phyloP scores from a whole-genome alignment of 2,113 vertebrate genomes.

The Tyto alba region DNA sequence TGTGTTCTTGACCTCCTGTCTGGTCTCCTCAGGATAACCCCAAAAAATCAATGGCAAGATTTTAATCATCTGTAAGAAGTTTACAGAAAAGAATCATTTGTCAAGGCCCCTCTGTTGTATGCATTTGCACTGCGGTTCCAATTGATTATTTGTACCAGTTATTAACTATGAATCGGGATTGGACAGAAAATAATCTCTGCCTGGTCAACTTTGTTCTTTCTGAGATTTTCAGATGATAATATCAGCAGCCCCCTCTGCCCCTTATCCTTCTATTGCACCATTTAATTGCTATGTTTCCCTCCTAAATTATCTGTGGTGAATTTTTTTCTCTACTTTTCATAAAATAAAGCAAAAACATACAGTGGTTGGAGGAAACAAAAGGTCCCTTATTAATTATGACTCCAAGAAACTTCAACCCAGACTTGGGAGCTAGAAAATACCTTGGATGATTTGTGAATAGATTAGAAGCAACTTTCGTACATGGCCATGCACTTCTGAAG shows the following conservation, averaged over 20 bases:
- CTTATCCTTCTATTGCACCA: not conserved
- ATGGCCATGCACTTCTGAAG: not conserved
- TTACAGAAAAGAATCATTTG: not conserved
- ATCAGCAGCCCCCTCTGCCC: not conserved
- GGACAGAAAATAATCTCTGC: not conserved
- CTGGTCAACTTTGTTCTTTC: not conserved
- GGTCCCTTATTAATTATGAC: not conserved
- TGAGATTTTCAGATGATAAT: constrained; percentile 12
- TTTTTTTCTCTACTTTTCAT: not conserved
- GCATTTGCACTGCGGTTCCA: not conserved
- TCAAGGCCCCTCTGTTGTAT: not conserved
- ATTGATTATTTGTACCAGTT: constrained; percentile 40
- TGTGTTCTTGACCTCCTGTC: not conserved
- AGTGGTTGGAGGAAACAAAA: not conserved
- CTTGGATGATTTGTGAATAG: not conserved
- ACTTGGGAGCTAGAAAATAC: not conserved
- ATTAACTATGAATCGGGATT: not conserved
- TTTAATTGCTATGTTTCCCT: constrained; percentile 30
- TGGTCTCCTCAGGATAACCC: not conserved
- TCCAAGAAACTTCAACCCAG: not conserved
- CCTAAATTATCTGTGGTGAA: not conserved
- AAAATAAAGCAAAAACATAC: not conserved
- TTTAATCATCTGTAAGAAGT: constrained; percentile 24
- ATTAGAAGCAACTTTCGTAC: not conserved
- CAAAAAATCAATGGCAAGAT: constrained; percentile 8